Conservation (phyloP, 2,113 vertebrate genomes). For the Aspiorhynchus laticeps region DNA sequence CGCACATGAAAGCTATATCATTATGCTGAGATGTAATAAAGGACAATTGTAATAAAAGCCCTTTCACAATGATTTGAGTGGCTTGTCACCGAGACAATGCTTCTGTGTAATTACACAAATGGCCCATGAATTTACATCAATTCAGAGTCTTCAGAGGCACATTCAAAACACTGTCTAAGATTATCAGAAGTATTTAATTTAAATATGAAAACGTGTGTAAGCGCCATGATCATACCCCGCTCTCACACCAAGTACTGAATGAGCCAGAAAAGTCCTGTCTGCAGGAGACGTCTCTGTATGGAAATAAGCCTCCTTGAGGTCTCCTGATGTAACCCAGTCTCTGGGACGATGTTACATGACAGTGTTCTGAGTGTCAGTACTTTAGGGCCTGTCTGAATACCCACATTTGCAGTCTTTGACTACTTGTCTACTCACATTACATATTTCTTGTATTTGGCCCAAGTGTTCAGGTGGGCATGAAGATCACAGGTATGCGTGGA, state of each 20-base stretch:
- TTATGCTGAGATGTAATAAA: not conserved
- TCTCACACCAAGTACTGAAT: not conserved
- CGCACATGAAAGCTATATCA: conserved; percentile 4
- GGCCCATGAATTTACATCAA: too few relatives aligned
- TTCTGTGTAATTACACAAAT: not conserved
- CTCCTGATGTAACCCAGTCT: too few relatives aligned
- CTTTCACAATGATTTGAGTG: not conserved
- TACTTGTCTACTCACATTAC: too few relatives aligned
- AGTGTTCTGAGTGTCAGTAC: too few relatives aligned
- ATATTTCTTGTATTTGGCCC: too few relatives aligned
- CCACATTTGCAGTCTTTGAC: too few relatives aligned
- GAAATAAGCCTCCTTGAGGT: too few relatives aligned
- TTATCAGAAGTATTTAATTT: not conserved
- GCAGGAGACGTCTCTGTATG: too few relatives aligned
- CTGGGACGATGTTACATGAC: too few relatives aligned
- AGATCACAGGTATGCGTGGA: too few relatives aligned
- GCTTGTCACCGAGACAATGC: not conserved
- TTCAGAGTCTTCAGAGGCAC: not conserved
- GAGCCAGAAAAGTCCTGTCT: not conserved
- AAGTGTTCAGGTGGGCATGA: too few relatives aligned
- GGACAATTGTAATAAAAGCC: not conserved
- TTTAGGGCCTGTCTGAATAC: too few relatives aligned
- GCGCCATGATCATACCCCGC: not conserved
- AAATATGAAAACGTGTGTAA: not conserved
- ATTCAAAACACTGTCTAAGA: not conserved